A percentile compares a stretch with the other conserved stretches of the same genome.
phyloP scores from a whole-genome alignment of 2,113 vertebrate species.

The Forbesichthys papilliferus region DNA sequence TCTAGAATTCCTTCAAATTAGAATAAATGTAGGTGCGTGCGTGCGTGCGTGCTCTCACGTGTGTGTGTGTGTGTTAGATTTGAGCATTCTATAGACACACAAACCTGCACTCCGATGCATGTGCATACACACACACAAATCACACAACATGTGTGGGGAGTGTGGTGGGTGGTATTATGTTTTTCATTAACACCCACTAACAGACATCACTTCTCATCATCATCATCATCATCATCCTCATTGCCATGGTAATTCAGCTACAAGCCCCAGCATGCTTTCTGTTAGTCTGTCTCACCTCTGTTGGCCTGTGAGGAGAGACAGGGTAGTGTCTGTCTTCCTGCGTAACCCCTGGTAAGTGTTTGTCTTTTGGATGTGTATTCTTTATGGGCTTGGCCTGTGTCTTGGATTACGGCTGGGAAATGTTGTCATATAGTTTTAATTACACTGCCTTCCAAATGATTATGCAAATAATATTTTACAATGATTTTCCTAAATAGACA shows the following conservation, averaged over 20 bases:
- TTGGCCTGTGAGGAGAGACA: constrained; percentile 44
- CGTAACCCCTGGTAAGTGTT: constrained; percentile 57
- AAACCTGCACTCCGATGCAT: background rate
- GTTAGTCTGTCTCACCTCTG: constrained; percentile 57
- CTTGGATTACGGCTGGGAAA: background rate
- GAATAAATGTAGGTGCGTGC: constrained; percentile 1
- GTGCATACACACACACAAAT: background rate
- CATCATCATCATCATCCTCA: background rate
- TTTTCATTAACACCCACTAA: constrained; percentile 68
- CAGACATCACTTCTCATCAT: constrained; percentile 46
- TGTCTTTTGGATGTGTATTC: constrained; percentile 22
- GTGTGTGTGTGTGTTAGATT: background rate
- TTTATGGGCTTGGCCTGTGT: constrained; percentile 9
- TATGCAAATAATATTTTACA: too few relatives aligned
- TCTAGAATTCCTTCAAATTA: constrained; percentile 10
- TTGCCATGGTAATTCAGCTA: constrained; percentile 18
- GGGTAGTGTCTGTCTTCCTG: constrained; percentile 33
- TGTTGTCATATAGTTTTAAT: too few relatives aligned
- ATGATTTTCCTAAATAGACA: too few relatives aligned
- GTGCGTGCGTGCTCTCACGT: constrained; percentile 1
- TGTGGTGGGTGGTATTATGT: constrained; percentile 6
- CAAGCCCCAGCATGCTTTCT: constrained; percentile 57
- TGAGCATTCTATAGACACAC: background rate
- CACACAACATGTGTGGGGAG: background rate
- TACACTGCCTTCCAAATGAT: too few relatives aligned